A percentile compares a stretch with the other conserved stretches of the same genome.
Conservation (phyloP, 1,140 invertebrate genomes). For the Danaus plexippus region DNA sequence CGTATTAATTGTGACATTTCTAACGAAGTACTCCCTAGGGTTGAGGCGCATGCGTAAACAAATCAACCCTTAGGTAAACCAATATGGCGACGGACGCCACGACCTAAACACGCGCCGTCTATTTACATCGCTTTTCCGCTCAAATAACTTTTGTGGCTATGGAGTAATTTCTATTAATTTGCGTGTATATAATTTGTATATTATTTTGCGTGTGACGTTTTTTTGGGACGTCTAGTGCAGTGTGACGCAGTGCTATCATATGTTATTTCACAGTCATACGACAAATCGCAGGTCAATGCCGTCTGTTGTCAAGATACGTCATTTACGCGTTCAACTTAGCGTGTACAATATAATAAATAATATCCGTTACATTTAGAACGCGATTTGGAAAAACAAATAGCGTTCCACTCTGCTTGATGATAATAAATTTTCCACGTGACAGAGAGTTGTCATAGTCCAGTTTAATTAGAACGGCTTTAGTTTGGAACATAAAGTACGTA, state of each 20-base stretch:
- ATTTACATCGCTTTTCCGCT: constrained; percentile 38
- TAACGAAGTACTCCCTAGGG: constrained; percentile 28
- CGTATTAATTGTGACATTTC: constrained; percentile 15
- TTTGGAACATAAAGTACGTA: neutral
- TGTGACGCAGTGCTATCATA: constrained; percentile 52
- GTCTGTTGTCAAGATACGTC: constrained; percentile 19
- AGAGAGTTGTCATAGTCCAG: neutral
- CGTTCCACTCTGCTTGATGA: constrained; percentile 11
- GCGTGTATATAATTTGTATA: neutral
- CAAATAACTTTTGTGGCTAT: constrained; percentile 14
- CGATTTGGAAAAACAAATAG: constrained; percentile 8
- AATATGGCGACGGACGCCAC: constrained; percentile 64
- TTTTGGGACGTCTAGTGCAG: constrained; percentile 2
- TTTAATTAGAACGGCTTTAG: neutral
- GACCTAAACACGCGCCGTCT: constrained; percentile 54
- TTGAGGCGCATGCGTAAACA: constrained; percentile 51
- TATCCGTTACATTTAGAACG: constrained; percentile 7
- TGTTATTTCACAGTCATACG: constrained; percentile 19
- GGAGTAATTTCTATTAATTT: constrained; percentile 5
- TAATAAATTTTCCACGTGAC: no score
- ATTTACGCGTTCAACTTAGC: constrained; percentile 18
- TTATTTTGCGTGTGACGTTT: constrained; percentile 4
- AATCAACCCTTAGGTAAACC: constrained; percentile 40
- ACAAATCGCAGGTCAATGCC: constrained; percentile 24
- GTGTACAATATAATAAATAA: constrained; percentile 13